phyloP scores from a whole-genome alignment of 1,140 invertebrate genomes.

The Eubasilissa regina region DNA sequence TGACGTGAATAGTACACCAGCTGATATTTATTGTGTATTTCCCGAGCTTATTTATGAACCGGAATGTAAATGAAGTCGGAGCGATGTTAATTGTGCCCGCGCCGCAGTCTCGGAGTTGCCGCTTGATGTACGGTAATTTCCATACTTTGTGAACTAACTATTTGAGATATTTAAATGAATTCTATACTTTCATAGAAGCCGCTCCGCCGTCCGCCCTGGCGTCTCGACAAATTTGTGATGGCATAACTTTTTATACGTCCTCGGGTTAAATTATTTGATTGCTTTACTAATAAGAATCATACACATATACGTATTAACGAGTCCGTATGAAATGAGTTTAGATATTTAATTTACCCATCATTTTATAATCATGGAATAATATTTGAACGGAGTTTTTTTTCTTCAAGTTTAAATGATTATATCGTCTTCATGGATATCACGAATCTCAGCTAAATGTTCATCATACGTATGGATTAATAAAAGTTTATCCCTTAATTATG shows the following conservation, averaged over 20 bases:
- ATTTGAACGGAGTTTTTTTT: too few relatives aligned
- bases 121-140: conserved; percentile 46
- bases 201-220: not conserved
- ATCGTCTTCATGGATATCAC: too few relatives aligned
- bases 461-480: too few relatives aligned
- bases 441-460: too few relatives aligned
- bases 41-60: conserved; percentile 11
- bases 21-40: conserved; percentile 42
- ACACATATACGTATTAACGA: not conserved
- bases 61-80: conserved; percentile 43
- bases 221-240: conserved; percentile 42
- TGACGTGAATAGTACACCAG: not conserved
- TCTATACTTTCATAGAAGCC: conserved; percentile 35
- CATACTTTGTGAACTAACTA: conserved; percentile 44
- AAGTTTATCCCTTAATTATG: too few relatives aligned
- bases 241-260: not conserved
- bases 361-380: too few relatives aligned
- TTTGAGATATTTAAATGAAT: conserved; percentile 53
- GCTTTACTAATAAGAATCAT: conserved; percentile 3
- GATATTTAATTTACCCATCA: not conserved
- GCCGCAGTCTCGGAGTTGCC: conserved; percentile 1
- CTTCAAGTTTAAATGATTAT: too few relatives aligned
- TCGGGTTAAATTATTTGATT: conserved; percentile 6
- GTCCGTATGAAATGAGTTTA: not conserved
- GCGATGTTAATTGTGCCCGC: conserved; percentile 41